A percentile compares a stretch with the other conserved stretches of the same genome.
phyloP scores from a whole-genome alignment of 92 coral and sea anemone genomes.

The Muricea muricata region DNA sequence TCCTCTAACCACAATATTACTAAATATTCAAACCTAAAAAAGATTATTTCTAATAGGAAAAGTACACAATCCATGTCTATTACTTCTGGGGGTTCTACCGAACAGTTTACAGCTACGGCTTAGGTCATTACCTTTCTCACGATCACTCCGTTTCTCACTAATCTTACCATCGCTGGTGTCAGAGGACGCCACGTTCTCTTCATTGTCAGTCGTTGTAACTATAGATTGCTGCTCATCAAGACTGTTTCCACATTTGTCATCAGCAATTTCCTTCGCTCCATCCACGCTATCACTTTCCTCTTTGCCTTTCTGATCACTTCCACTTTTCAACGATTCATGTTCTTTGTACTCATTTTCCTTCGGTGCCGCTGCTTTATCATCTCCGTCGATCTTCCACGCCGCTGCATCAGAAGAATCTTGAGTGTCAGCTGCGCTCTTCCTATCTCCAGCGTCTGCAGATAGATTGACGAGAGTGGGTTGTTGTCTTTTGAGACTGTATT shows the following conservation, averaged over 20 bases:
- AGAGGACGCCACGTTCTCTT: constrained; percentile 58
- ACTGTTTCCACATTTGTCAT: constrained; percentile 20
- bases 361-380: no score
- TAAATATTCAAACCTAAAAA: no score
- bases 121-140: constrained; percentile 25
- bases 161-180: constrained; percentile 62
- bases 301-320: constrained; percentile 8
- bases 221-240: constrained; percentile 22
- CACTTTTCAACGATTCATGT: constrained; percentile 32
- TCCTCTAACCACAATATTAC: no score
- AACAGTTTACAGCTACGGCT: no score
- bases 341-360: no score
- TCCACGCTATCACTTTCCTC: constrained; percentile 5
- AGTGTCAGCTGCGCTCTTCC: neutral
- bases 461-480: neutral
- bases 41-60: no score
- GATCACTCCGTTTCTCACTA: constrained; percentile 64
- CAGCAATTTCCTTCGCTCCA: constrained; percentile 29
- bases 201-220: neutral
- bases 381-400: neutral
- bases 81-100: no score
- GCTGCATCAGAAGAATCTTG: neutral
- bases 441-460: neutral
- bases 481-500: neutral
- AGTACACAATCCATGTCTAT: no score